Base-by-base conservation (phyloP, 2,888 invertebrate genomes). In the Steinernema hermaphroditum region DNA sequence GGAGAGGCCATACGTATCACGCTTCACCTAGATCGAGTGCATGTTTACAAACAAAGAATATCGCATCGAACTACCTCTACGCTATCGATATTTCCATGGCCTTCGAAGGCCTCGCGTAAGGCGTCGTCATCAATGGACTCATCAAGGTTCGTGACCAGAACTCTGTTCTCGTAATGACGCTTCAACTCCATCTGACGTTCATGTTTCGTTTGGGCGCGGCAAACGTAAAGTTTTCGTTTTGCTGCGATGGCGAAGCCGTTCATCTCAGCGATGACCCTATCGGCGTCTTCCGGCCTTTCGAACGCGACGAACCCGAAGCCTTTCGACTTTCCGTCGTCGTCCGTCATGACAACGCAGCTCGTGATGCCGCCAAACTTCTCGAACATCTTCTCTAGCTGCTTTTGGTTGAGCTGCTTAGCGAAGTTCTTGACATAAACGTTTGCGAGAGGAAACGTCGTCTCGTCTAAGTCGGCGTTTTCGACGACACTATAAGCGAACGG, bases 361-460 rank as follows among this genome's bases (percentile, higher is more conserved):
- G 83, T 80, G 75, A 85, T 80, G 68, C 44, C 68, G 27, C 80
- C 79, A 44, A 75, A 85, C 73, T 83, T 91, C 71, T 96, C 96
- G 89, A 92, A 98, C 85, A 92, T 92, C 86, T 93, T 93, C 89
- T 96, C 96, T 91, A 96, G 92, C 88, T 93, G 92, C 75, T 94
- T 94, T 87, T 97, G 96, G 79, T 92, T 92, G 85, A 94, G 91
- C 78, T 95, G 94, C 86, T 98, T 96, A 44, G 93, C 94, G 88
- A 99, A 96, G 89, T 99, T 98, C 89, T 98, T 98, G 44, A 98
- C 93, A 89, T 96, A 98, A 2, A 98, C 96, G 89, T 98, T 97
- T 76, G 96, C 97, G 90, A 96, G 99, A 77, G 88, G 88, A 88
- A 94, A 94, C 70, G 95, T 94, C 87, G 93, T 94, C 88, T 97